These are phyloP conservation scores for Percopsis omiscomaycus DNA, from an alignment of 2,797 vertebrate species.

Conservation along the genomic window DNA sequence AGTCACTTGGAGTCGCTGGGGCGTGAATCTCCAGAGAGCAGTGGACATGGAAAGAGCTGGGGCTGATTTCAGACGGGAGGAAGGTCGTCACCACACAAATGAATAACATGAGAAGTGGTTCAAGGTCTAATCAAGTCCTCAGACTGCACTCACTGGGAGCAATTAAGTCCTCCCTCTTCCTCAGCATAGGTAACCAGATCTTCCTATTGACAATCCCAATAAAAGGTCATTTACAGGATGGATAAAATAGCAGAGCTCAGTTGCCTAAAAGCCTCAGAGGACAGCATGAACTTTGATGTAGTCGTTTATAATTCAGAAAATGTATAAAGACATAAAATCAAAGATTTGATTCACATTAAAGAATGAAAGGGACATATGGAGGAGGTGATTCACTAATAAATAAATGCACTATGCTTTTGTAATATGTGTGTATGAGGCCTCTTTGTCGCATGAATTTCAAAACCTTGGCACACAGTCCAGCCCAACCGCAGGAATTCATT, in stretches of 20 bases:
- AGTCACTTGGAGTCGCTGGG: constrained; percentile 66
- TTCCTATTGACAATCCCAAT: constrained; percentile 78
- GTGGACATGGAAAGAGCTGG: constrained; percentile 69
- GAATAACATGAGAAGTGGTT: constrained; percentile 83
- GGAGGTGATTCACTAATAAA: constrained; percentile 36
- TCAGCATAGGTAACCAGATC: constrained; percentile 78
- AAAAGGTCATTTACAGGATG: constrained; percentile 78
- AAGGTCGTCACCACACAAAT: constrained; percentile 81
- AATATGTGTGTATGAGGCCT: constrained; percentile 49
- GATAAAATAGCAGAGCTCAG: constrained; percentile 69
- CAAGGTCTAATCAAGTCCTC: constrained; percentile 81
- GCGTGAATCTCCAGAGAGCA: constrained; percentile 73
- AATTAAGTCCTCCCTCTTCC: constrained; percentile 76
- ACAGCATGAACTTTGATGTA: constrained; percentile 21
- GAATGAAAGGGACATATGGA: constrained; percentile 41
- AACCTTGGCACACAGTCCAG: constrained; percentile 64
- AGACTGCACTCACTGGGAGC: constrained; percentile 79
- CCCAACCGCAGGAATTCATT: constrained; percentile 79
- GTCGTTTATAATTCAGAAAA: constrained; percentile 39
- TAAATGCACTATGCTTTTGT: constrained; percentile 34
- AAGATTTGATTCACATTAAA: constrained; percentile 46
- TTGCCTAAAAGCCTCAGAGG: constrained; percentile 49
- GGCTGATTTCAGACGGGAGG: constrained; percentile 74
- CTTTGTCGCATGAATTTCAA: constrained; percentile 62
- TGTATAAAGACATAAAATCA: constrained; percentile 55